Percentiles rank a stretch among this genome's conserved stretches.
Evolutionary conservation across 2,888 invertebrate genomes (phyloP).

Genomic region (Drymonia ruficornis): DNA sequence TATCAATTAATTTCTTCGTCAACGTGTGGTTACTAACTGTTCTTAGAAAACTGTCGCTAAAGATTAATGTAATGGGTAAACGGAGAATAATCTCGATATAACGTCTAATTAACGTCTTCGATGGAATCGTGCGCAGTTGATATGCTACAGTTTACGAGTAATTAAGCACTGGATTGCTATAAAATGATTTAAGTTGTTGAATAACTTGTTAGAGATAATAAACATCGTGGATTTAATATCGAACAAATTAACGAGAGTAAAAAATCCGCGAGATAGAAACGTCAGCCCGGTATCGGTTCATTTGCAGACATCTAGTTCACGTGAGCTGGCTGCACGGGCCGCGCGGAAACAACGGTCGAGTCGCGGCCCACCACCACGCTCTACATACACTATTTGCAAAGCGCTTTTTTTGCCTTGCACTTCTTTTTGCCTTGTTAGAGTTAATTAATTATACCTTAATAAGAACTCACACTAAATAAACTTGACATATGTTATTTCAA

Average conservation of each 20-base stretch:
- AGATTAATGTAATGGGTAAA: constrained; percentile 27
- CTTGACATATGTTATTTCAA: background rate
- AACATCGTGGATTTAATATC: constrained; percentile 18
- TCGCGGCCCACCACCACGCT: constrained; percentile 28
- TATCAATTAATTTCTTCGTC: constrained; percentile 43
- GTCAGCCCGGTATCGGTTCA: constrained; percentile 3
- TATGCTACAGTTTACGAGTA: constrained; percentile 18
- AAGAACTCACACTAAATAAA: background rate
- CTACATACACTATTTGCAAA: constrained; percentile 38
- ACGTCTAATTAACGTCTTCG: constrained; percentile 31
- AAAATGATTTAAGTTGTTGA: constrained; percentile 13
- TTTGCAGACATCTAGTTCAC: constrained; percentile 19
- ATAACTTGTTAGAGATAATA: constrained; percentile 17
- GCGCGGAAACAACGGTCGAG: constrained; percentile 29
- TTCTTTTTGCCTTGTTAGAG: constrained; percentile 14
- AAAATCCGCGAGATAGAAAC: constrained; percentile 11
- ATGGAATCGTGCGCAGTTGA: constrained; percentile 15
- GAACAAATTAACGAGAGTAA: constrained; percentile 21
- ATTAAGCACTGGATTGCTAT: constrained; percentile 19
- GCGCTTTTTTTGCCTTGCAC: constrained; percentile 20
- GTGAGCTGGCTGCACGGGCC: constrained; percentile 14
- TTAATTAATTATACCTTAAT: too few relatives aligned
- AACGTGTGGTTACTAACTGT: constrained; percentile 28
- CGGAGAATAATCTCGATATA: constrained; percentile 30
- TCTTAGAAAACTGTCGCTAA: constrained; percentile 27